Percentiles rank a stretch among this genome's conserved stretches.
phyloP scores from a whole-genome alignment of 2,888 invertebrate genomes.

The Trilocha varians region DNA sequence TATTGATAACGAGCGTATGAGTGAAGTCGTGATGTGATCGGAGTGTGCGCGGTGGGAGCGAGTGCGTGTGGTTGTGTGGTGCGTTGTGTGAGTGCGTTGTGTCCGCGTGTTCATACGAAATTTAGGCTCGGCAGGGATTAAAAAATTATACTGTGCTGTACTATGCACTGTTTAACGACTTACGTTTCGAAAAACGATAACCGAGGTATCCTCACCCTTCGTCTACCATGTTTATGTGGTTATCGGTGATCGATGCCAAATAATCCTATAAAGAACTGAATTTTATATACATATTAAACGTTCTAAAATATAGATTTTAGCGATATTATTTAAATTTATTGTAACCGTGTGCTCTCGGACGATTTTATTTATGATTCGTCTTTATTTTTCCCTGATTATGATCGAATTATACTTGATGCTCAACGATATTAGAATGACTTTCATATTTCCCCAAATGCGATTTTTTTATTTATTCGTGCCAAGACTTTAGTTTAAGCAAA shows the following conservation, averaged over 20 bases:
- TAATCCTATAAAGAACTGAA: slow-evolving; percentile 74
- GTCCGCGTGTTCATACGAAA: slow-evolving; percentile 56
- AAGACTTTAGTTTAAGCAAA: slow-evolving; percentile 57
- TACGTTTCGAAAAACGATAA: slow-evolving; percentile 54
- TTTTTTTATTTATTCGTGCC: slow-evolving; percentile 64
- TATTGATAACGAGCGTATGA: too few species aligned
- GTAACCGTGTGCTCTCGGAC: slow-evolving; percentile 21
- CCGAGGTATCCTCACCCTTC: slow-evolving; percentile 63
- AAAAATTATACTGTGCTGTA: slow-evolving; percentile 31
- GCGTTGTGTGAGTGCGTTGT: slow-evolving; percentile 22
- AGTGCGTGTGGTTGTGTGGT: slow-evolving; percentile 13
- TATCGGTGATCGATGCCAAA: slow-evolving; percentile 71
- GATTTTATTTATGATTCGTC: slow-evolving; percentile 10
- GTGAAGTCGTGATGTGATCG: too few species aligned
- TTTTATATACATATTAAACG: slow-evolving; percentile 71
- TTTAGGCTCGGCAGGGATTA: slow-evolving; percentile 68
- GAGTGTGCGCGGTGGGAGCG: slow-evolving; percentile 31
- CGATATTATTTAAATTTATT: slow-evolving; percentile 55
- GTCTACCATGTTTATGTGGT: slow-evolving; percentile 66
- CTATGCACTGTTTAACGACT: slow-evolving; percentile 36
- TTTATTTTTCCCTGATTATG: slow-evolving; percentile 7
- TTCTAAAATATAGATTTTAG: slow-evolving; percentile 69
- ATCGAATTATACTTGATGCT: slow-evolving; percentile 21
- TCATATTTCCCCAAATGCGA: slow-evolving; percentile 28
- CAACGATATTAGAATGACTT: slow-evolving; percentile 31